Evolutionary conservation across 2,113 vertebrate genomes (phyloP), one percentile per base, ranked within the genome.

Genomic region (Notarius lentiginosus): DNA sequence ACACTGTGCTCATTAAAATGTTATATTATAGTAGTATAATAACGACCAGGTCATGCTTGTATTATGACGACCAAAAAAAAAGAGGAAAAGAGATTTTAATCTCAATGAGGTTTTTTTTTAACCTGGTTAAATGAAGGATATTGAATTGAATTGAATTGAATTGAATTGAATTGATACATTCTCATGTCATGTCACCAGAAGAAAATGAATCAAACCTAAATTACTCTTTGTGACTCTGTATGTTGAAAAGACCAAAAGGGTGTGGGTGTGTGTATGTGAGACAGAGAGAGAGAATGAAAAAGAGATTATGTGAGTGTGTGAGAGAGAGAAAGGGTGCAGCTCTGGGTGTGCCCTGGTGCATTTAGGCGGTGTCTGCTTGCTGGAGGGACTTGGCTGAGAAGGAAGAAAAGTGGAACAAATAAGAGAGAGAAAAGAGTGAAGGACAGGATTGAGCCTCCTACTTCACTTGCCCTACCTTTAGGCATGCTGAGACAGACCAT

Each of bases 401-500:
- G 53, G 24, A 18, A 86, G 66, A 41, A 85, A 27, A 65, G 22
- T 14, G 9, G 18, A 68, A 87, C 56, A 85, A 80, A 72, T 47
- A 70, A 56, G 4, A 1, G 41, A 61, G 41, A 79, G n/a, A 65
- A 61, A 61, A 51, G 27, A 66, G 20, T 51, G 30, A 76, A 80
- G 27, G 65, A 56, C n/a, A 68, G 22, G 14, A 86, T 58, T 18
- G 20, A 79, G 63, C 51, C 72, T 41, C 22, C 18, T 27, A 58
- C 20, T 79, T 75, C 20, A 41, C 47, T 8, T 55, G 58, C 86
- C 80, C 58, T 76, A 53, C 80, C 86, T 68, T 77, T 55, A 81
- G 72, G 81, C 86, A 83, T 66, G 86, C 86, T 79, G 86, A 77
- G 49, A 83, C 86, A 83, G 80, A 87, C 22, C 10, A 2, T 63